Conservation (phyloP, 2,797 vertebrate species). For the Anniella stebbinsi region DNA sequence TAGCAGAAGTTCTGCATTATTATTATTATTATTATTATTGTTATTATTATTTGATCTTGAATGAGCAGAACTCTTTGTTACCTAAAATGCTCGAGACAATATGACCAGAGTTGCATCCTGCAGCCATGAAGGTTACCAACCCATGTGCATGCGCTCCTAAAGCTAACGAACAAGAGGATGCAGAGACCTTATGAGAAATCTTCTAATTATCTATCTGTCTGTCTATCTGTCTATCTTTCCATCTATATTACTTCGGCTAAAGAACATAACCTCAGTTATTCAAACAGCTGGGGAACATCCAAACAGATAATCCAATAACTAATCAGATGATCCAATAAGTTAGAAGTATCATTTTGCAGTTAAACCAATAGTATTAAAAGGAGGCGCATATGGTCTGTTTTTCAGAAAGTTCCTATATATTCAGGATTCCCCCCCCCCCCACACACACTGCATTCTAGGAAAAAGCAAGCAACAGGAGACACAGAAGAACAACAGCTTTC, state of each 20-base stretch:
- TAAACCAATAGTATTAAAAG: neutral
- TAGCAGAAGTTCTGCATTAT: too few species aligned
- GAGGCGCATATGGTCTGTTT: neutral
- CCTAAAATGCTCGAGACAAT: neutral
- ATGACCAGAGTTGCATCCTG: neutral
- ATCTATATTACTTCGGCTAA: neutral
- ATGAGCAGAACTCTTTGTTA: neutral
- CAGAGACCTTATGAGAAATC: neutral
- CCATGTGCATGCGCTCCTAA: neutral
- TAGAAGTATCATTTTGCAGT: neutral
- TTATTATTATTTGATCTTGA: too few species aligned
- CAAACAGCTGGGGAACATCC: neutral
- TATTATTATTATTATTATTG: too few species aligned
- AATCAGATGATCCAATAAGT: neutral
- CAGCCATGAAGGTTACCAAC: neutral
- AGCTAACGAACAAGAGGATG: neutral
- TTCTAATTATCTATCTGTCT: neutral
- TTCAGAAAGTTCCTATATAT: neutral
- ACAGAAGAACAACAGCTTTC: neutral
- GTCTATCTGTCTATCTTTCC: too few species aligned
- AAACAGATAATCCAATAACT: neutral
- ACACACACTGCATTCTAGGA: neutral
- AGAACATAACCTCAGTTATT: neutral
- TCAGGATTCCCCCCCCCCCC: neutral
- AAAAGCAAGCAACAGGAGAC: too few species aligned